These are phyloP conservation scores for Cephus nigrinus DNA, from an alignment of 2,888 invertebrate genomes.

Conservation along the genomic window DNA sequence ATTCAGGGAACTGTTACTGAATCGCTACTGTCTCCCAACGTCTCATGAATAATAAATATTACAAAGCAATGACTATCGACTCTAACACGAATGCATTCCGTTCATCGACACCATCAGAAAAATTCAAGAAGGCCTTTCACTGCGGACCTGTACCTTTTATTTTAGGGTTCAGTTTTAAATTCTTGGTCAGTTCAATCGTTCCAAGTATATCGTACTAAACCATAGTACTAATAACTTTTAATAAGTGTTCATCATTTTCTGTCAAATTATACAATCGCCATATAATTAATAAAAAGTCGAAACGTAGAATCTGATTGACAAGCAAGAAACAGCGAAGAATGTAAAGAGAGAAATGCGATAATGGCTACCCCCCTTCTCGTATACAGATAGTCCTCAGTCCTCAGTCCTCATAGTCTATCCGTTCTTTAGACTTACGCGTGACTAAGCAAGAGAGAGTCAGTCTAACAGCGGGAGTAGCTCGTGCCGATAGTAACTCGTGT, in stretches of 20 bases:
- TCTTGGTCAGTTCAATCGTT: not conserved
- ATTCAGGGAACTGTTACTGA: conserved; percentile 35
- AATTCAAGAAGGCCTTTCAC: not conserved
- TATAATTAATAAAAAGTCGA: not conserved
- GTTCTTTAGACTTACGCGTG: not conserved
- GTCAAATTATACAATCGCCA: not conserved
- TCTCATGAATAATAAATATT: conserved; percentile 37
- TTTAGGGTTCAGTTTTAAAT: not conserved
- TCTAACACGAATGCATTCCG: not conserved
- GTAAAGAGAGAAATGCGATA: conserved; percentile 59
- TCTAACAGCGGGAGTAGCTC: not conserved
- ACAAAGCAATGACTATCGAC: conserved; percentile 28
- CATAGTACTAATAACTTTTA: not conserved
- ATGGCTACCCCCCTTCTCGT: conserved; percentile 45
- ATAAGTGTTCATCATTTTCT: not conserved
- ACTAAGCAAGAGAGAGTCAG: not conserved
- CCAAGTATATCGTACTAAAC: not conserved
- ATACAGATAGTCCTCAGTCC: conserved; percentile 27
- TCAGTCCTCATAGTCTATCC: not conserved
- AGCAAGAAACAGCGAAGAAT: conserved; percentile 39
- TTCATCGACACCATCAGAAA: not conserved
- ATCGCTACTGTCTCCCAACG: conserved; percentile 24
- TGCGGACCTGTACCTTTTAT: not conserved
- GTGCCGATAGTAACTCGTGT: not conserved
- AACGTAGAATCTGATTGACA: not conserved